phyloP scores from a whole-genome alignment of 2,888 invertebrate species.

The Drosophila putrida region DNA sequence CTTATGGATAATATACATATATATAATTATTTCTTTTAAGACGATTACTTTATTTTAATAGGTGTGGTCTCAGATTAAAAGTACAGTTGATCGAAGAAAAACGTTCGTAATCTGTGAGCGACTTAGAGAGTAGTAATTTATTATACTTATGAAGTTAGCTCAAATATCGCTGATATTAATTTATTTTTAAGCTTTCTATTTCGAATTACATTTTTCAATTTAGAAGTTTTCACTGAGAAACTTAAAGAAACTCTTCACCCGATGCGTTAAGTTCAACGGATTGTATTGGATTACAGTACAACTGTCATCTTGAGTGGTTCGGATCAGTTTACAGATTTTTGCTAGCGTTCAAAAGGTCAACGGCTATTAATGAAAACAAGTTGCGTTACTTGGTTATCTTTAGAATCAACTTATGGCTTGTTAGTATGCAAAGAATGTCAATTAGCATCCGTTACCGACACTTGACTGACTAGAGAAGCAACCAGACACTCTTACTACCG shows the following conservation, averaged over 20 bases:
- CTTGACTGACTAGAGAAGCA: slow-evolving; percentile 12
- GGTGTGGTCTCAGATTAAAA: slow-evolving; percentile 1
- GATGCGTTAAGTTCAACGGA: not conserved
- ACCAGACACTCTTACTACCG: slow-evolving; percentile 25
- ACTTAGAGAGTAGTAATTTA: not conserved
- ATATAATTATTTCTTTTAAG: slow-evolving; percentile 19
- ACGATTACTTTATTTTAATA: slow-evolving; percentile 19
- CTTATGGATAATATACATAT: not conserved
- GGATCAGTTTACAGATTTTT: slow-evolving; percentile 10
- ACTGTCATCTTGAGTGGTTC: slow-evolving; percentile 19
- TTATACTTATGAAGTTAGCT: not conserved
- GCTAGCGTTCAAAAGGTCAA: slow-evolving; percentile 59
- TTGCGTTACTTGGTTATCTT: slow-evolving; percentile 40
- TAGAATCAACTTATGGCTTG: slow-evolving; percentile 53
- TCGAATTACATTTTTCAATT: too few species aligned
- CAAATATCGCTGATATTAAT: not conserved
- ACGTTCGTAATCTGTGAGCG: not conserved
- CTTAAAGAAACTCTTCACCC: not conserved
- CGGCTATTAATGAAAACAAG: slow-evolving; percentile 54
- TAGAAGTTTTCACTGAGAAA: too few species aligned
- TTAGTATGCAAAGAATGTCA: slow-evolving; percentile 74
- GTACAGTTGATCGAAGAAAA: not conserved
- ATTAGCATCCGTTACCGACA: slow-evolving; percentile 28
- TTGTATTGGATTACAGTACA: slow-evolving; percentile 7
- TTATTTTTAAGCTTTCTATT: too few species aligned